phyloP scores from a whole-genome alignment of 2,797 vertebrate species.

The Babyrousa celebensis region DNA sequence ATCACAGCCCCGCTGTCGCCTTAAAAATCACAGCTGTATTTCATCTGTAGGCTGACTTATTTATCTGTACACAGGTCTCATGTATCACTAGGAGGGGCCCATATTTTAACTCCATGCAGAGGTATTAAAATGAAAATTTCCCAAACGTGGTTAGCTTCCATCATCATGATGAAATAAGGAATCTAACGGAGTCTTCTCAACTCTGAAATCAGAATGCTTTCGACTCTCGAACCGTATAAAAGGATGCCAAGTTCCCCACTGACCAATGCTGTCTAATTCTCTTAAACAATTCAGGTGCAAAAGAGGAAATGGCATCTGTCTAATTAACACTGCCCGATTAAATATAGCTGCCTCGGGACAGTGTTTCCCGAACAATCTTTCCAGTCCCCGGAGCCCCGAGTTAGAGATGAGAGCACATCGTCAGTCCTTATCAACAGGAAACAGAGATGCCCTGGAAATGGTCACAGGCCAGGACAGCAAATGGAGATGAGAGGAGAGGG shows the following conservation, averaged over 20 bases:
- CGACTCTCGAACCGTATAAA: conserved; percentile 40
- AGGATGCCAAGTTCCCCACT: conserved; percentile 62
- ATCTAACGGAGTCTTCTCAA: neutral
- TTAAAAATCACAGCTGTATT: neutral
- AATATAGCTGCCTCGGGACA: conserved; percentile 68
- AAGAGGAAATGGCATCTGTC: conserved; percentile 83
- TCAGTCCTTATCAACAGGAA: conserved; percentile 73
- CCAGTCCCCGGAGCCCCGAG: conserved; percentile 30
- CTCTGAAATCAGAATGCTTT: neutral
- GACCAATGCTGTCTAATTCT: conserved; percentile 77
- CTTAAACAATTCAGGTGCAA: conserved; percentile 84
- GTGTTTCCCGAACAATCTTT: conserved; percentile 71
- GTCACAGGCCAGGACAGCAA: neutral
- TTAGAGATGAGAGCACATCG: conserved; percentile 22
- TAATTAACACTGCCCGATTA: conserved; percentile 83
- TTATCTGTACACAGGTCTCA: neutral
- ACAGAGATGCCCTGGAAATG: conserved; percentile 65
- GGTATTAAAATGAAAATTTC: conserved; percentile 21
- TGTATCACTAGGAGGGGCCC: neutral
- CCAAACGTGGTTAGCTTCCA: neutral
- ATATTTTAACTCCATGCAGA: conserved; percentile 53
- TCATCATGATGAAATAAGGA: conserved; percentile 14
- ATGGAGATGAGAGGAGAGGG: conserved; percentile 3
- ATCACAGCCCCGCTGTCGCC: neutral
- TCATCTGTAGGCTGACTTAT: neutral